Evolutionary conservation across 2,113 vertebrate genomes (phyloP), one percentile per base, ranked within the genome.

Genomic region (Callithrix jacchus): DNA sequence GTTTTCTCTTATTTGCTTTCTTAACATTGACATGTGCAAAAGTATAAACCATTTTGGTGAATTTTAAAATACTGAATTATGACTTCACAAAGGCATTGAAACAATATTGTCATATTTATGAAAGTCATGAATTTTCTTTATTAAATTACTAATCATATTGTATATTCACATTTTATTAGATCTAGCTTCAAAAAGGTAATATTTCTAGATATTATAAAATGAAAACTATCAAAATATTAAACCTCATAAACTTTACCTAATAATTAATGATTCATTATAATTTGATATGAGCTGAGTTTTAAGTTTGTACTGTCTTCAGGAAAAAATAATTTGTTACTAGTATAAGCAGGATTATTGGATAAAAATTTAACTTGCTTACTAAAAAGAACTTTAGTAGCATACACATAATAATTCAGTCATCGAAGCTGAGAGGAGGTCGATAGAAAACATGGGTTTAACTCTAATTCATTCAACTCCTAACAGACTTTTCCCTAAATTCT

Each of bases 161-260:
- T 87, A 40, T 2, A 64, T 83, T 68, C 96, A 52, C 0, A 64
- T 37, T 8, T 91, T 93, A 52, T 86, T 97, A 94, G 8, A 85
- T 97, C 35, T 97, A 12, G 18, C 96, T 94, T 71, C 18, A 87
- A 47, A 89, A 73, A 1, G 96, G 23, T 87, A 64, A n/a, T 94
- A 58, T 21, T 94, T 87, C 2, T 35, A 86, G 14, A 35, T 85
- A 84, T 45, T 96, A 87, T 87, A 52, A 92, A 76, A 96, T 86
- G 45, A 85, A 25, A 88, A 37, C 14, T 77, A 32, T 84, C 17
- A 56, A 54, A 91, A 37, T 93, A 93, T 18, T 64, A 83, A 89
- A 93, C 25, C 64, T 47, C 68, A 77, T 68, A n/a, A 88, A 82
- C 8, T 35, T 92, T 68, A 58, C 32, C 12, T 96, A 77, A 32